Conservation (phyloP, 2,113 vertebrate genomes). For the Limanda limanda region DNA sequence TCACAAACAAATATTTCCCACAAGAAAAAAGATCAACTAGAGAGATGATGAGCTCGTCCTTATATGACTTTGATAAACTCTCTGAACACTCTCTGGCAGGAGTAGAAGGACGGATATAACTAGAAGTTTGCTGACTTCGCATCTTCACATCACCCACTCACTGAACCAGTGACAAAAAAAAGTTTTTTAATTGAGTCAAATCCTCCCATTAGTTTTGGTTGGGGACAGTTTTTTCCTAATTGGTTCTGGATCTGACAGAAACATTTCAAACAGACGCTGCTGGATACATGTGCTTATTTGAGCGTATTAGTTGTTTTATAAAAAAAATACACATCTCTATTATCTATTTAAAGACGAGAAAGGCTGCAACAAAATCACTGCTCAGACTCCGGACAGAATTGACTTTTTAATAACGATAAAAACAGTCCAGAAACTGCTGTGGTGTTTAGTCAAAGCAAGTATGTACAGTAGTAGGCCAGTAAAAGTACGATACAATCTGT, state of each 20-base stretch:
- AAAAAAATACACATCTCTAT: not conserved
- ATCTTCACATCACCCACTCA: too few relatives aligned
- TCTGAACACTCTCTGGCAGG: too few relatives aligned
- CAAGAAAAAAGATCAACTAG: too few relatives aligned
- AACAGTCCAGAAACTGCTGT: conserved; percentile 57
- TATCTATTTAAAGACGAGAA: not conserved
- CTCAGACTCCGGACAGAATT: conserved; percentile 40
- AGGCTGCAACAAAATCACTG: conserved; percentile 10
- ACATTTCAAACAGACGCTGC: fast-evolving
- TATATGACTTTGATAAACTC: not conserved
- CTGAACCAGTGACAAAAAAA: too few relatives aligned
- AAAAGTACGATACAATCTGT: conserved; percentile 66
- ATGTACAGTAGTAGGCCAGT: conserved; percentile 64
- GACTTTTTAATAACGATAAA: conserved; percentile 75
- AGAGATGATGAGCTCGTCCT: too few relatives aligned
- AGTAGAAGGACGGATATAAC: too few relatives aligned
- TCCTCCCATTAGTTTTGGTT: not conserved
- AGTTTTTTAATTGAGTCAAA: not conserved
- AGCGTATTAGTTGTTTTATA: not conserved
- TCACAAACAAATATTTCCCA: not conserved
- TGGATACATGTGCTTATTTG: not conserved
- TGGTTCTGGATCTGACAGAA: not conserved
- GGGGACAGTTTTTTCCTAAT: not conserved
- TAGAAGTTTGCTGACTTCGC: too few relatives aligned
- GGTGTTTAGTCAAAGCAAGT: conserved; percentile 62